Evolutionary conservation across 2,888 invertebrate genomes (phyloP), one percentile per base, ranked within the genome.

Genomic region (Stramonita haemastoma): DNA sequence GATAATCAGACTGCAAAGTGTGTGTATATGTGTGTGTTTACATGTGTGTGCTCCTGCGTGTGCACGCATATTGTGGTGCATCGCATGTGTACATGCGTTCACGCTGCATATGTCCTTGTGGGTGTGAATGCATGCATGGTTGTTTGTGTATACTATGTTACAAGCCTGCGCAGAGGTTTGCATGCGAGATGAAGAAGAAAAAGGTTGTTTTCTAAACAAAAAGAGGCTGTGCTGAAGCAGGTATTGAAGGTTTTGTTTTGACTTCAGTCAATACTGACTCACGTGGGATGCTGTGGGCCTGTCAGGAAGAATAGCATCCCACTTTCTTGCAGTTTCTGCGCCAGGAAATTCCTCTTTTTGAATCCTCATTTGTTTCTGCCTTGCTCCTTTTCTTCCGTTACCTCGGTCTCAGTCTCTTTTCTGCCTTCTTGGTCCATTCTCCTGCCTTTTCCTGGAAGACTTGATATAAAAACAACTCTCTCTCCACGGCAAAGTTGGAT

Each of bases 11-110:
- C 46, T 46, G 46, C 2, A 46, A 46, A 46, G 46, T 46, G 46
- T 46, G 46, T 46, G n/a, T n/a, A n/a, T 73, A n/a, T 73, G 73
- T 73, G 73, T 73, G 73, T 73, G 73, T 73, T 13, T 73, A n/a
- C 8, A n/a, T n/a, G 73, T n/a, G 73, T n/a, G 73, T n/a, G 73
- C 73, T 5, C n/a, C n/a, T 73, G 73, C 73, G n/a, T 8, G 73
- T n/a, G 73, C 26, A n/a, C 73, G 13, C 26, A n/a, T n/a, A 26
- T 11, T 60, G 60, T 60, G 60, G 11, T 11, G 11, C 13, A 15
- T 11, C 5, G 32, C 8, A 17, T 22, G 77, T 29, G 77, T 22
- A 32, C 17, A 32, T 29, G 77, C 32, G 77, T 29, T 4, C 8
- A 32, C 17, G 77, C 32, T 11, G 32, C 32, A 19, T 13, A 19